phyloP scores from a whole-genome alignment of 2,797 vertebrate species.

The Sebastes trivittatus region DNA sequence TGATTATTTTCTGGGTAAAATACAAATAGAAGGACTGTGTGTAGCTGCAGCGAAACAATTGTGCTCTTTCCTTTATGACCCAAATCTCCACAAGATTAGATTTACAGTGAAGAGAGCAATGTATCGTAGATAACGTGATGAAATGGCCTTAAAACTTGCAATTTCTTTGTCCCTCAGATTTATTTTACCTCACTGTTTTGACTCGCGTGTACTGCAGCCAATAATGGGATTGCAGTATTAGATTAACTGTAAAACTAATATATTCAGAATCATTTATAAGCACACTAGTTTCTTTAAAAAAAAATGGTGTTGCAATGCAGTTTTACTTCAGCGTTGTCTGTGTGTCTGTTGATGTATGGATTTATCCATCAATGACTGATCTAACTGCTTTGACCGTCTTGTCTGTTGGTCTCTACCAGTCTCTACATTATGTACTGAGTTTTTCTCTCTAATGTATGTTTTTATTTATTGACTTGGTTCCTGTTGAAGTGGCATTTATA shows the following conservation, averaged over 20 bases:
- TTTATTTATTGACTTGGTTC: slow-evolving; percentile 70
- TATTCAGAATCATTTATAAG: slow-evolving; percentile 32
- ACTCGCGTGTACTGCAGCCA: slow-evolving; percentile 17
- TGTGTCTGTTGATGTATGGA: slow-evolving; percentile 25
- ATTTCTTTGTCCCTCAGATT: slow-evolving; percentile 31
- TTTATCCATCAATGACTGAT: slow-evolving; percentile 36
- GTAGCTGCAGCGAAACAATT: slow-evolving; percentile 14
- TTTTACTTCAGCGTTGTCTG: slow-evolving; percentile 12
- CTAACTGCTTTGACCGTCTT: slow-evolving; percentile 38
- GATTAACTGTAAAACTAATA: slow-evolving; percentile 12
- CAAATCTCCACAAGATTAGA: slow-evolving; percentile 6
- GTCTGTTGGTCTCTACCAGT: slow-evolving; percentile 23
- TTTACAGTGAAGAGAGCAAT: slow-evolving; percentile 13
- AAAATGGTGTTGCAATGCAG: slow-evolving; percentile 2
- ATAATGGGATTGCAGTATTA: slow-evolving; percentile 22
- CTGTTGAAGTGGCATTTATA: slow-evolving; percentile 44
- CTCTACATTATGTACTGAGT: slow-evolving; percentile 15
- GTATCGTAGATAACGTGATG: slow-evolving; percentile 28
- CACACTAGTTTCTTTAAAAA: slow-evolving; percentile 4
- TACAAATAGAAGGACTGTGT: slow-evolving; percentile 9
- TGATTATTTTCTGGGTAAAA: slow-evolving; percentile 37
- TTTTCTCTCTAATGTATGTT: slow-evolving; percentile 31
- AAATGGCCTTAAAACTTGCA: slow-evolving; percentile 67
- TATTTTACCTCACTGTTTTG: slow-evolving; percentile 25
- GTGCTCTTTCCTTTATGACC: neutral